Conservation (phyloP, 1,140 invertebrate species). For the Zaprionus vittiger region DNA sequence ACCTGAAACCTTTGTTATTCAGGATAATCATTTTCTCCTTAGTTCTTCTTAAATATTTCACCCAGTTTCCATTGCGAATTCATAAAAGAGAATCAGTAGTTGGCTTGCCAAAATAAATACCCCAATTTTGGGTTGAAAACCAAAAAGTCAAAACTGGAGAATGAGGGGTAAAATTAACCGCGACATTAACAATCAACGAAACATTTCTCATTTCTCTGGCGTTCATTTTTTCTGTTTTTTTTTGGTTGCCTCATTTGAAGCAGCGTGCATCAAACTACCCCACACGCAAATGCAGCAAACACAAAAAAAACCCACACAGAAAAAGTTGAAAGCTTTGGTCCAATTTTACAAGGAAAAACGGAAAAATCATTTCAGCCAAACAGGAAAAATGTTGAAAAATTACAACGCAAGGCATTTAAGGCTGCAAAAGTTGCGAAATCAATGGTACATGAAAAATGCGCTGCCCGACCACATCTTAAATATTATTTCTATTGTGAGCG, state of each 20-base stretch:
- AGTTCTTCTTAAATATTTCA: neutral
- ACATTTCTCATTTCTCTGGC: conserved; percentile 41
- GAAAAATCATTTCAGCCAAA: conserved; percentile 37
- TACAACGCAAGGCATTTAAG: conserved; percentile 17
- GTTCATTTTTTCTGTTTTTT: neutral
- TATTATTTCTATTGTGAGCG: conserved; percentile 27
- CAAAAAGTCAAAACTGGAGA: conserved; percentile 13
- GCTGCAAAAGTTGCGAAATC: conserved; percentile 10
- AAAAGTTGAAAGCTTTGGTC: conserved; percentile 73
- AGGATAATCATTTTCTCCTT: neutral
- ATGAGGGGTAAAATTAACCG: conserved; percentile 50
- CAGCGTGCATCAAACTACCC: conserved; percentile 27
- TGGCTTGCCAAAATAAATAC: neutral
- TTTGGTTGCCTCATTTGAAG: conserved; percentile 14
- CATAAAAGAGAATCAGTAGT: neutral
- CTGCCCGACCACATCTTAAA: conserved; percentile 14
- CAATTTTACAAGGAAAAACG: conserved; percentile 61
- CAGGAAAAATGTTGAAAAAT: conserved; percentile 22
- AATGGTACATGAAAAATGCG: conserved; percentile 20
- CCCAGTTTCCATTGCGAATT: neutral
- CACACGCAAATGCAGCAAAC: conserved; percentile 11
- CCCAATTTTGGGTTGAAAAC: conserved; percentile 5
- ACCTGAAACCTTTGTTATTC: neutral
- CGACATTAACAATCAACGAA: conserved; percentile 73
- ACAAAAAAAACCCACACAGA: conserved; percentile 23